Evolutionary conservation across 2,888 invertebrate genomes (phyloP), one percentile per base, ranked within the genome.

Genomic region (Graphium colonna): DNA sequence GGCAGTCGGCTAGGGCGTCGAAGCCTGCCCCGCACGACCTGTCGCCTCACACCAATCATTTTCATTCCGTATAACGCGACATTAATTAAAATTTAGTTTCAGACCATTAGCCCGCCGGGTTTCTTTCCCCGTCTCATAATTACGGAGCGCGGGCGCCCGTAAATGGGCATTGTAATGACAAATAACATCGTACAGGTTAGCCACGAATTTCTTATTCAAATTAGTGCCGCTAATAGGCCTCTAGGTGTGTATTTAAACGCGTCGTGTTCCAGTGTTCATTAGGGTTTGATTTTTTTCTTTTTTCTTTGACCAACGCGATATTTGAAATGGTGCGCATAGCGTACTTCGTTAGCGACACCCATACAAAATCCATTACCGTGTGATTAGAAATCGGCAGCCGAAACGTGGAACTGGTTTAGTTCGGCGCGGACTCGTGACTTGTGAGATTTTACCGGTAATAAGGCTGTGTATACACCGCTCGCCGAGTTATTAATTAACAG

Each of bases 81-180:
- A 89, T 85, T 90, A 90, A 90, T 90, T 90, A 90, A 90, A 90
- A 88, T 90, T 89, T 90, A 88, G 89, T 86, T 88, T 86, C 86
- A 87, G 87, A 68, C 87, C 88, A 87, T 89, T 88, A 87, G 87
- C 84, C 21, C 71, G 77, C 77, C 83, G 87, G 84, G 87, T 89
- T 89, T 82, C 86, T 86, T 86, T 85, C 87, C 79, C 75, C 67
- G 66, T 57, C 67, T 77, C 77, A 81, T 89, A 89, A 89, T 89
- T 88, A 89, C 75, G 84, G 78, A 77, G 77, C 65, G 68, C 72
- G 75, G 82, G 87, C 75, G 87, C 77, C 77, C 77, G 80, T 86
- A 88, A 89, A 89, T 87, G 85, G 83, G 77, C 73, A 78, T 64
- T 65, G 76, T 85, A 86, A 87, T 89, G 86, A 89, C 85, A 84